phyloP scores from a whole-genome alignment of 2,797 vertebrate species.

The Argya squamiceps region DNA sequence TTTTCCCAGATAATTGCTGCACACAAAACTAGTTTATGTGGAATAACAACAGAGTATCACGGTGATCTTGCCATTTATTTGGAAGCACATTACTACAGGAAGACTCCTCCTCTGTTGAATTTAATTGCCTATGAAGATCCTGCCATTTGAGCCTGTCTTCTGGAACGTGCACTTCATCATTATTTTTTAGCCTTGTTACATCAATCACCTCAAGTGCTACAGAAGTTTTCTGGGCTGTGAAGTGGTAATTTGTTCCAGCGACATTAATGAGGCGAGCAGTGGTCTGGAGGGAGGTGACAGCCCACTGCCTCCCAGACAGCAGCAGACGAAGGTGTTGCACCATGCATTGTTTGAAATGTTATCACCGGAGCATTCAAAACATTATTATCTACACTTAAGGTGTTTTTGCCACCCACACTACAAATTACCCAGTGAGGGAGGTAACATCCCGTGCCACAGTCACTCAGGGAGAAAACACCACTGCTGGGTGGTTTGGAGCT shows the following conservation, averaged over 20 bases:
- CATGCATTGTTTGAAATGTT: slow-evolving; percentile 1
- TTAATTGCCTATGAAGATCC: slow-evolving; percentile 83
- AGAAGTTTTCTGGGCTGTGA: slow-evolving; percentile 81
- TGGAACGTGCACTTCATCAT: slow-evolving; percentile 80
- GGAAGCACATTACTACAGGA: slow-evolving; percentile 73
- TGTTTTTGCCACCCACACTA: background rate
- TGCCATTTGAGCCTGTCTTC: slow-evolving; percentile 79
- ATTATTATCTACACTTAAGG: background rate
- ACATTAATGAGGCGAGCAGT: slow-evolving; percentile 83
- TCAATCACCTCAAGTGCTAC: slow-evolving; percentile 81
- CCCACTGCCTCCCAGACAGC: slow-evolving; percentile 70
- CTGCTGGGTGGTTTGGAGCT: background rate
- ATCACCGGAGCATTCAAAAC: slow-evolving; percentile 31
- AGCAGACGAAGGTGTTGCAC: slow-evolving; percentile 69
- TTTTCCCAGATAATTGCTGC: slow-evolving; percentile 60
- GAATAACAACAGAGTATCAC: slow-evolving; percentile 56
- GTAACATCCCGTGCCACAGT: background rate
- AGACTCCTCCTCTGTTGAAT: slow-evolving; percentile 75
- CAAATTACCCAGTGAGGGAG: background rate
- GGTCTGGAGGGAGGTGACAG: slow-evolving; percentile 79
- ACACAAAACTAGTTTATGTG: slow-evolving; percentile 52
- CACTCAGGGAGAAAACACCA: background rate
- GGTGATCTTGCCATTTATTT: slow-evolving; percentile 72
- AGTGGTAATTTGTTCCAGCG: slow-evolving; percentile 83
- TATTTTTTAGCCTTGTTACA: slow-evolving; percentile 84